These are phyloP conservation scores for Lindbergichthys nudifrons DNA, from an alignment of 2,797 vertebrate species.

Conservation along the genomic window DNA sequence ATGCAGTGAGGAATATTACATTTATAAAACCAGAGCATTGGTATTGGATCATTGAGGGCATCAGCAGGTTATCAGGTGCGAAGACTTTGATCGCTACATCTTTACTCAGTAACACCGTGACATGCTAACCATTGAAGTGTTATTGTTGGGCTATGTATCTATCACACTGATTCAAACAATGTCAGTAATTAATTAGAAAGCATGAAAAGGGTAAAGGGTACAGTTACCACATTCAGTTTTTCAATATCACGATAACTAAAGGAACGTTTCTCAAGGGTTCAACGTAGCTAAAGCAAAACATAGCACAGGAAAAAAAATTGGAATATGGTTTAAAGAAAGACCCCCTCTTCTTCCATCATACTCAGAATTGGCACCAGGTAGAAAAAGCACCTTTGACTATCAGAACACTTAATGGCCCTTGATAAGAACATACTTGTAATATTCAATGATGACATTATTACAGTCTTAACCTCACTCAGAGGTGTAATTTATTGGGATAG, in stretches of 20 bases:
- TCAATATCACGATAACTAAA: not conserved
- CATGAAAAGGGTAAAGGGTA: not conserved
- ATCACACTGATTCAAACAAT: not conserved
- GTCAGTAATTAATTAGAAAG: not conserved
- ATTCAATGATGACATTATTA: slow-evolving; percentile 3
- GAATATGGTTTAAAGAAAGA: not conserved
- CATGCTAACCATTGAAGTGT: not conserved
- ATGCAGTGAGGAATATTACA: not conserved
- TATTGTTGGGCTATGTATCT: not conserved
- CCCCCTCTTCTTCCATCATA: not conserved
- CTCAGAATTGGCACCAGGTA: too few species aligned
- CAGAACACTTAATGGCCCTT: slow-evolving; percentile 2
- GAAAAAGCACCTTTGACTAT: not conserved
- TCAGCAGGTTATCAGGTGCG: not conserved
- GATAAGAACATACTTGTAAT: slow-evolving; percentile 1
- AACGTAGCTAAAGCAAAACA: too few species aligned
- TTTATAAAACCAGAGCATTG: not conserved
- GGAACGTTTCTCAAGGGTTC: too few species aligned
- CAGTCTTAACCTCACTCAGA: not conserved
- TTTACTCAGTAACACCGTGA: not conserved
- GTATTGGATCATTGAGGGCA: not conserved
- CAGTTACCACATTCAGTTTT: not conserved
- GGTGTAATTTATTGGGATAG: not conserved
- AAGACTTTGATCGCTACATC: not conserved
- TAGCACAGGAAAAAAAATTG: too few species aligned